A percentile compares a stretch with the other conserved stretches of the same genome.
Evolutionary conservation across 2,888 invertebrate species (phyloP).

Genomic region (Epirrhoe alternata): DNA sequence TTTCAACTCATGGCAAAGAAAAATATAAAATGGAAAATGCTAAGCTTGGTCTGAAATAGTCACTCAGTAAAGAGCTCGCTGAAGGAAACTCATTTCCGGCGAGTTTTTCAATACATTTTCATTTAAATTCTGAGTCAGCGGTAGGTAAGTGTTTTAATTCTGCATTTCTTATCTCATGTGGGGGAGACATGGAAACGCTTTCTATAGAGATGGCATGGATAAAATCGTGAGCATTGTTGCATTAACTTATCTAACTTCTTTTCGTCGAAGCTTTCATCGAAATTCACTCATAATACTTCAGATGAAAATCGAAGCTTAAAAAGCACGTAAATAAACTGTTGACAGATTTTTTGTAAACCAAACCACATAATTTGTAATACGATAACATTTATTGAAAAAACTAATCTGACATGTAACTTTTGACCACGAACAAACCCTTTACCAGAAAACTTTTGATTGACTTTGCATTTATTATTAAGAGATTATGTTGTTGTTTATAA

Average conservation of each 20-base stretch:
- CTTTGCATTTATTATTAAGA: slow-evolving; percentile 35
- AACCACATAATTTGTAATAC: too few relatives aligned
- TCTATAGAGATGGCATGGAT: slow-evolving; percentile 33
- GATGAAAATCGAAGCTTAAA: too few relatives aligned
- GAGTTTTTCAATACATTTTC: slow-evolving; percentile 82
- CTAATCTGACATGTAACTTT: not conserved
- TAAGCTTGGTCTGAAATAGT: slow-evolving; percentile 67
- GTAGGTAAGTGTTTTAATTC: slow-evolving; percentile 72
- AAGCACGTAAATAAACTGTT: too few relatives aligned
- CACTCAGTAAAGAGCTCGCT: slow-evolving; percentile 69
- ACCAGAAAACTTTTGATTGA: slow-evolving; percentile 27
- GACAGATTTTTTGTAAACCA: too few relatives aligned
- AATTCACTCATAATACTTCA: not conserved
- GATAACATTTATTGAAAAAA: not conserved
- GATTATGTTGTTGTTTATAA: slow-evolving; percentile 22
- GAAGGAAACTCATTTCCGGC: slow-evolving; percentile 83
- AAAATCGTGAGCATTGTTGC: slow-evolving; percentile 13
- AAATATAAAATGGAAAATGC: slow-evolving; percentile 56
- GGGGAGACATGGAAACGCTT: slow-evolving; percentile 67
- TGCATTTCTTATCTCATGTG: slow-evolving; percentile 69
- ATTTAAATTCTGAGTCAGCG: slow-evolving; percentile 71
- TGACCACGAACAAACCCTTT: slow-evolving; percentile 30
- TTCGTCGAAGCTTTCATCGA: not conserved
- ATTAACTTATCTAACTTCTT: slow-evolving; percentile 16
- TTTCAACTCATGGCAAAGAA: slow-evolving; percentile 39